phyloP scores from a whole-genome alignment of 2,888 invertebrate genomes.

The Nysson spinosus region DNA sequence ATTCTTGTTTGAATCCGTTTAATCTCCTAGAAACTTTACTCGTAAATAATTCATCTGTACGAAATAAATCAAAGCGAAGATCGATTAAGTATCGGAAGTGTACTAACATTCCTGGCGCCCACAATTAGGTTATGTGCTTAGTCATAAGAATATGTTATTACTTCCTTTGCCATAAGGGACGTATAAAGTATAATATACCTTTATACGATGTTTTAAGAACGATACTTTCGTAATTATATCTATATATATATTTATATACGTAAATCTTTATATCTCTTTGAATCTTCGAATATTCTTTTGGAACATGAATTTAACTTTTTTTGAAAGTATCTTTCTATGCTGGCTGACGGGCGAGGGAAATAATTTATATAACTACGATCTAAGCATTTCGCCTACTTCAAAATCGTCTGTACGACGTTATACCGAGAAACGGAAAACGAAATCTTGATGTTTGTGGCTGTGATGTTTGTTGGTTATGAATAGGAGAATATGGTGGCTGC shows the following conservation, averaged over 20 bases:
- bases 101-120: conserved; percentile 47
- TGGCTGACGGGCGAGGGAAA: conserved; percentile 41
- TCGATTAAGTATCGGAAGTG: conserved; percentile 56
- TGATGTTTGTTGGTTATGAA: conserved; percentile 55
- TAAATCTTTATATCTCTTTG: conserved; percentile 9
- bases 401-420: conserved; percentile 73
- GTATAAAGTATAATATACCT: conserved; percentile 36
- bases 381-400: conserved; percentile 49
- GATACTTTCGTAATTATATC: conserved; percentile 41
- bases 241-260: neutral
- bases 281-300: conserved; percentile 1
- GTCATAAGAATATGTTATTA: conserved; percentile 35
- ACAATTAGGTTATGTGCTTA: conserved; percentile 28
- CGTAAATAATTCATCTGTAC: conserved; percentile 23
- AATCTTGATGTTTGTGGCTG: conserved; percentile 68
- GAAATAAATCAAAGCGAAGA: conserved; percentile 38
- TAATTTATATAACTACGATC: conserved; percentile 32
- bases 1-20: conserved; percentile 6
- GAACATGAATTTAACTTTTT: conserved; percentile 12
- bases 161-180: conserved; percentile 22
- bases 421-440: conserved; percentile 72
- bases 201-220: conserved; percentile 33
- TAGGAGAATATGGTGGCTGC: conserved; percentile 57
- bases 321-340: conserved; percentile 44
- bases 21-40: conserved; percentile 11